Percentiles rank a stretch among this genome's conserved stretches.
Conservation (phyloP, 2,888 invertebrate species). For the Panzeria rudis region DNA sequence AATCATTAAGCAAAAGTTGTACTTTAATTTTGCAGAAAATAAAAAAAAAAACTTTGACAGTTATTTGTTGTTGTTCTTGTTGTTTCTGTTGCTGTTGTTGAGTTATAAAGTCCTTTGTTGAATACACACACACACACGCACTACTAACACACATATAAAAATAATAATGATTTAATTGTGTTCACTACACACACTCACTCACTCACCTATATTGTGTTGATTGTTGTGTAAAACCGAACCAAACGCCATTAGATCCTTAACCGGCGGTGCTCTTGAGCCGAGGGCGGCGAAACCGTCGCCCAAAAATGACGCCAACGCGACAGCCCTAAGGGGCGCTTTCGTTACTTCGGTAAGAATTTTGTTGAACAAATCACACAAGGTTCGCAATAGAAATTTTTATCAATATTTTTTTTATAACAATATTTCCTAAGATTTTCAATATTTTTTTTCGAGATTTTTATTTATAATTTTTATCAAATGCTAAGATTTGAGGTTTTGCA, state of each 20-base stretch:
- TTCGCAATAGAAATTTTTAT: conserved; percentile 34
- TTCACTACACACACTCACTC: neutral
- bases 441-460: neutral
- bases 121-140: neutral
- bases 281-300: conserved; percentile 84
- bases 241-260: conserved; percentile 84
- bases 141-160: neutral
- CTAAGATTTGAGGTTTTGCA: neutral
- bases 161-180: neutral
- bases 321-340: conserved; percentile 84
- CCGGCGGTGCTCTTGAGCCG: conserved; percentile 83
- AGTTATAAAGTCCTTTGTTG: neutral
- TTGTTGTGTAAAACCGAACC: conserved; percentile 84
- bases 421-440: neutral
- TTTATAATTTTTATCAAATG: neutral
- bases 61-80: conserved; percentile 13
- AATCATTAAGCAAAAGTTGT: neutral
- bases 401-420: neutral
- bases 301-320: conserved; percentile 85
- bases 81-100: conserved; percentile 6
- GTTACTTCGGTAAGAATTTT: conserved; percentile 84
- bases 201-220: conserved; percentile 84
- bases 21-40: neutral
- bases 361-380: conserved; percentile 73
- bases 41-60: conserved; percentile 39